Conservation (phyloP, 2,888 invertebrate genomes). For the Chalcis sispes region DNA sequence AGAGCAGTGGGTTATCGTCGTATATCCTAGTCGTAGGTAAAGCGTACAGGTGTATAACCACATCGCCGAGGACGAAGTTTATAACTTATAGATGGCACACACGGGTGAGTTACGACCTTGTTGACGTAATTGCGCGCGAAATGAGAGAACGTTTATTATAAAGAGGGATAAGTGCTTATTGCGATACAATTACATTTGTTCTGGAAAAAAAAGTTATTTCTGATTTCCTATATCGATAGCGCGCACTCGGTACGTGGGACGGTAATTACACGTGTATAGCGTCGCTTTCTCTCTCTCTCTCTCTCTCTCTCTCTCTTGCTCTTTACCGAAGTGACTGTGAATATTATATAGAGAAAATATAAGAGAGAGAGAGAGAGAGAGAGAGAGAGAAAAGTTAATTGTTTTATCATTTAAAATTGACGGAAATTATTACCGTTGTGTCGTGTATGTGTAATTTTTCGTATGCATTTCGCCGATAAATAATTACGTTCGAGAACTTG, state of each 20-base stretch:
- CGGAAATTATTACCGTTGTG: constrained; percentile 7
- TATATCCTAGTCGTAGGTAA: too few relatives aligned
- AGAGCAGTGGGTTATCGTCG: too few relatives aligned
- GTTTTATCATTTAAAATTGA: constrained; percentile 31
- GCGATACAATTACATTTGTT: constrained; percentile 37
- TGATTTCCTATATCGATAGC: constrained; percentile 30
- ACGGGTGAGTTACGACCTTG: constrained; percentile 13
- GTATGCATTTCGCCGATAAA: not conserved
- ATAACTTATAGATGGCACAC: too few relatives aligned
- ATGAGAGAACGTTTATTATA: constrained; percentile 57
- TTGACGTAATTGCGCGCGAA: constrained; percentile 44
- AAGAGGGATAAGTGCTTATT: constrained; percentile 52
- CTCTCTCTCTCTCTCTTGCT: too few relatives aligned
- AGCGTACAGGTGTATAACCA: not conserved
- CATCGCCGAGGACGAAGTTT: too few relatives aligned
- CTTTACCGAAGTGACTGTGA: too few relatives aligned
- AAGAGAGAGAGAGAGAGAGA: too few relatives aligned
- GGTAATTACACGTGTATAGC: constrained; percentile 22
- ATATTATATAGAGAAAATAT: too few relatives aligned
- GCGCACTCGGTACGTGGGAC: not conserved
- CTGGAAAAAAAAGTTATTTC: constrained; percentile 24
- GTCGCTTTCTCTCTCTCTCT: too few relatives aligned
- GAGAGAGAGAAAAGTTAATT: constrained; percentile 19
- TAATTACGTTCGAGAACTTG: constrained; percentile 22
- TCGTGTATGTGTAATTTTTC: constrained; percentile 18